Conservation (phyloP, 2,888 invertebrate genomes). For the Sycophila texana region DNA sequence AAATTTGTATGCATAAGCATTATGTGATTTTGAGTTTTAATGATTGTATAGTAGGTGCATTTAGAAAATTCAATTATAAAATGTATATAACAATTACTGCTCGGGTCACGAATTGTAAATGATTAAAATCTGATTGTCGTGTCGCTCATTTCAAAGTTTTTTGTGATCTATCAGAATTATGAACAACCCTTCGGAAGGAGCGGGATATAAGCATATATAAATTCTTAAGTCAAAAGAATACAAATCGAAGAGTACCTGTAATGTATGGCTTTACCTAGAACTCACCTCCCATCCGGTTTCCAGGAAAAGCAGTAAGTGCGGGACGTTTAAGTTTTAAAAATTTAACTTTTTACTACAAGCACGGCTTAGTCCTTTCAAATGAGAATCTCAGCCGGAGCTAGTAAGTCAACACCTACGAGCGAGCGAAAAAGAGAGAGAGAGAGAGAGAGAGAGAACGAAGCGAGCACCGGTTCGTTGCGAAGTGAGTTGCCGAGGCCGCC, state of each 20-base stretch:
- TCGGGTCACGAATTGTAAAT: no score
- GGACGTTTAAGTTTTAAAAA: conserved; percentile 27
- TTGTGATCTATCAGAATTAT: not conserved
- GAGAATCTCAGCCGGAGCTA: conserved; percentile 47
- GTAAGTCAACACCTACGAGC: conserved; percentile 56
- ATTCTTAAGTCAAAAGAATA: conserved; percentile 21
- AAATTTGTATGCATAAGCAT: no score
- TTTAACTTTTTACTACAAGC: conserved; percentile 51
- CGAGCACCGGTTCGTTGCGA: conserved; percentile 24
- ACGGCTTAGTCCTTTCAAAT: conserved; percentile 56
- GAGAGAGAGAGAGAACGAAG: conserved; percentile 13
- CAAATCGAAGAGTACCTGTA: conserved; percentile 34
- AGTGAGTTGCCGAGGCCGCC: conserved; percentile 48
- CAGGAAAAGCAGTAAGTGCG: conserved; percentile 51
- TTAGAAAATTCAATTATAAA: no score
- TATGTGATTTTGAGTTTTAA: no score
- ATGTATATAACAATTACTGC: no score
- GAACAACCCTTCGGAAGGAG: not conserved
- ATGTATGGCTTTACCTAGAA: conserved; percentile 38
- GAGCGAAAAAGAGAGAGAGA: conserved; percentile 5
- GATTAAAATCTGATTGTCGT: no score
- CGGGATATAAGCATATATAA: not conserved
- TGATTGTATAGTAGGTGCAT: no score
- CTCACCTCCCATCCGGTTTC: conserved; percentile 34
- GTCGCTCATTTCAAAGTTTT: no score